phyloP scores from a whole-genome alignment of 2,888 invertebrate genomes.

The Epiblema foenella region DNA sequence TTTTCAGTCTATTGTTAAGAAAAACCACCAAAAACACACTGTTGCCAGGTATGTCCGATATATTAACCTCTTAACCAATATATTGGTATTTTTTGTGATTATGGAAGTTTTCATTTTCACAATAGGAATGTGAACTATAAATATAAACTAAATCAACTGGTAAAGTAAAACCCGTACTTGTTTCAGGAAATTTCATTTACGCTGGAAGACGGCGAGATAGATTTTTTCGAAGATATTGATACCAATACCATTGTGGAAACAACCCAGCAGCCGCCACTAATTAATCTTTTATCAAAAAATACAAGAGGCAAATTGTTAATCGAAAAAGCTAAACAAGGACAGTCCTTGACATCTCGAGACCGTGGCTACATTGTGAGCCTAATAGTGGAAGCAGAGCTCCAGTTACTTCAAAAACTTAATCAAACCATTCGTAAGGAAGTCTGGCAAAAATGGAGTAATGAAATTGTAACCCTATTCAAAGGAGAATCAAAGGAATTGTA shows the following conservation, averaged over 20 bases:
- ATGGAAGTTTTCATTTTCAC: too few relatives aligned
- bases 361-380: slow-evolving; percentile 5
- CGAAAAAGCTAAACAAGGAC: background rate
- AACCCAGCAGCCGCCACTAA: background rate
- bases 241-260: slow-evolving; percentile 2
- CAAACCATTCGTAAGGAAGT: slow-evolving; percentile 1
- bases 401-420: background rate
- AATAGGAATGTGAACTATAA: too few relatives aligned
- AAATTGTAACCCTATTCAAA: background rate
- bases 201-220: background rate
- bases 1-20: too few relatives aligned
- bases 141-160: too few relatives aligned
- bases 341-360: background rate
- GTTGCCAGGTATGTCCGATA: too few relatives aligned
- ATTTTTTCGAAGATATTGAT: slow-evolving; percentile 1
- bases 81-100: too few relatives aligned
- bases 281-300: background rate
- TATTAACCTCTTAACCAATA: too few relatives aligned
- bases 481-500: background rate
- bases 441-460: slow-evolving; percentile 2
- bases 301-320: background rate
- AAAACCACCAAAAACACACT: background rate
- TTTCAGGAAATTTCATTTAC: background rate
- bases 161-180: background rate
- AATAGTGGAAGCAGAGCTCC: slow-evolving; percentile 7